These are phyloP conservation scores for Orchesella cincta DNA, from an alignment of 1,140 invertebrate genomes.

Conservation along the genomic window DNA sequence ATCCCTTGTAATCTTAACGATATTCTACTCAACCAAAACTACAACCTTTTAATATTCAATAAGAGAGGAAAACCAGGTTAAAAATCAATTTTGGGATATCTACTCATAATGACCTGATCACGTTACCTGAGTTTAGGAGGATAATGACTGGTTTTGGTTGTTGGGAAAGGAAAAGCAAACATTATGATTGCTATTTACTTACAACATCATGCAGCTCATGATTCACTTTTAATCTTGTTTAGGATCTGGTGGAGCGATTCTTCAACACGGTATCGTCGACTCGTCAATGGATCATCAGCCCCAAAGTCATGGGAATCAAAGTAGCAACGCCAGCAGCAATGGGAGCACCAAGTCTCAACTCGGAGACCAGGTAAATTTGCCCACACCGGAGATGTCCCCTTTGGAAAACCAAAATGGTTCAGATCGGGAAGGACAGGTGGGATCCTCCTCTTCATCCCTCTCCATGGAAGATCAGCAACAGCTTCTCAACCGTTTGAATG, in stretches of 20 bases:
- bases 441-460: conserved; percentile 5
- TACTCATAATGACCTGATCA: conserved; percentile 13
- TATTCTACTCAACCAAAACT: not conserved
- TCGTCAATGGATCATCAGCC: conserved; percentile 40
- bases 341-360: not conserved
- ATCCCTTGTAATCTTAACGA: conserved; percentile 6
- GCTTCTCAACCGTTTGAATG: not conserved
- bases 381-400: conserved; percentile 51
- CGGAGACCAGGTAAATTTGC: conserved; percentile 35
- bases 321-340: not conserved
- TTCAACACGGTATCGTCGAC: conserved; percentile 41
- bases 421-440: conserved; percentile 34
- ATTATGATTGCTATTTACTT: not conserved
- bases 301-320: not conserved
- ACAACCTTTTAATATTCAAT: too few species aligned
- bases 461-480: conserved; percentile 24
- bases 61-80: conserved; percentile 18
- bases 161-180: not conserved
- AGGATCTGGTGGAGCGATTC: conserved; percentile 40
- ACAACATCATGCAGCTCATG: not conserved
- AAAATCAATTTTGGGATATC: conserved; percentile 7
- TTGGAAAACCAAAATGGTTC: conserved; percentile 41
- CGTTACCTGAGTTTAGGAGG: too few species aligned
- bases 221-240: conserved; percentile 11
- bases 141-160: too few species aligned